phyloP scores from a whole-genome alignment of 2,797 vertebrate species.

The Fratercula arctica region DNA sequence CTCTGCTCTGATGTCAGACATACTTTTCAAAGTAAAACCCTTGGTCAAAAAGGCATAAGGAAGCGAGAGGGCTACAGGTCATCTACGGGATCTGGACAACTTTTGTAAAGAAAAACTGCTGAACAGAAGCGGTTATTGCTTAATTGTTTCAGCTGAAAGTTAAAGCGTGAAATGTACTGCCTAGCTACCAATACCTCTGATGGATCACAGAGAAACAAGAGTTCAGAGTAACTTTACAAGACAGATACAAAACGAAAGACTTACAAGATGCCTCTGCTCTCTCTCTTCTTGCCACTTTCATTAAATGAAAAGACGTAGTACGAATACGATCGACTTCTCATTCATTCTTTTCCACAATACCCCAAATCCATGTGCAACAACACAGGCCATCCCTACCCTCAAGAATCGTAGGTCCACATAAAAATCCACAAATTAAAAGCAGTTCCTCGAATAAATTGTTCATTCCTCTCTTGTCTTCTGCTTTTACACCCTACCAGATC shows the following conservation, averaged over 20 bases:
- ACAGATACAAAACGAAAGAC: background rate
- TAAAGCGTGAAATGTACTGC: background rate
- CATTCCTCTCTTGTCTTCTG: background rate
- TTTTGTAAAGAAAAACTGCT: background rate
- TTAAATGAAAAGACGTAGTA: background rate
- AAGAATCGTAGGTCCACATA: background rate
- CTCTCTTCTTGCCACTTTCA: background rate
- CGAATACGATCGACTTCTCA: background rate
- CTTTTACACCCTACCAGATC: background rate
- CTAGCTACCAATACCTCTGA: background rate
- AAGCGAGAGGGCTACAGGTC: background rate
- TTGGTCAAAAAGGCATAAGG: background rate
- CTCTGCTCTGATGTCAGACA: background rate
- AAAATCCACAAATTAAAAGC: background rate
- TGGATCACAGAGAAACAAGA: background rate
- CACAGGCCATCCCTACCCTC: background rate
- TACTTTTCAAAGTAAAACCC: background rate
- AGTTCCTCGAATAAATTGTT: background rate
- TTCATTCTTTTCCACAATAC: background rate
- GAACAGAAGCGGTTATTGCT: background rate
- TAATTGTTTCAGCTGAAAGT: background rate
- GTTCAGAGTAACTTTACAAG: background rate
- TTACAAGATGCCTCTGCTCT: background rate
- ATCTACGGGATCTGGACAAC: background rate
- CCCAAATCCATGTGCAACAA: background rate